A percentile compares a stretch with the other conserved stretches of the same genome.
Conservation (phyloP, 2,113 vertebrate genomes). For the Aepyceros melampus region DNA sequence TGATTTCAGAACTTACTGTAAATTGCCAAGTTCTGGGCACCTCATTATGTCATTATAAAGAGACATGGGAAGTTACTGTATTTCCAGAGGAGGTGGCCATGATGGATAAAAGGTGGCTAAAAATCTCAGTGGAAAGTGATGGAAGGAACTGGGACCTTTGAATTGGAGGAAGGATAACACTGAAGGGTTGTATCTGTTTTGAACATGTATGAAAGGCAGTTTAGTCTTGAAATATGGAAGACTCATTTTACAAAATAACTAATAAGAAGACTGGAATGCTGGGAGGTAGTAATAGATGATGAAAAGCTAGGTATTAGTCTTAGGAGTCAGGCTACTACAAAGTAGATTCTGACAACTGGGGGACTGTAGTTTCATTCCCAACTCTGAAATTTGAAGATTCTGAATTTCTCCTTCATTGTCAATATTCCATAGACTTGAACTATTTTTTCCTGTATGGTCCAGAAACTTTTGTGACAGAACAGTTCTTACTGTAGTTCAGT, state of each 20-base stretch:
- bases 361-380: background rate
- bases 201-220: background rate
- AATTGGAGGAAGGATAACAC: background rate
- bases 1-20: background rate
- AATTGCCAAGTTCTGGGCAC: background rate
- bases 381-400: background rate
- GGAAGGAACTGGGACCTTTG: background rate
- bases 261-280: background rate
- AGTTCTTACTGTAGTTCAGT: too few relatives aligned
- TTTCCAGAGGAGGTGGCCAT: background rate
- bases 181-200: background rate
- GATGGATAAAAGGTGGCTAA: background rate
- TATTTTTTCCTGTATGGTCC: background rate
- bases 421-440: background rate
- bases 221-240: background rate
- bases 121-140: background rate
- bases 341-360: background rate
- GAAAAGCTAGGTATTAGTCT: background rate
- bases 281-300: background rate
- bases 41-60: background rate
- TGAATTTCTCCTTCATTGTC: background rate
- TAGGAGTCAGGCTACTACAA: background rate
- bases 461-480: background rate
- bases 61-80: background rate
- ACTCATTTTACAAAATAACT: background rate